phyloP scores from a whole-genome alignment of 2,113 vertebrate species.

The Lepisosteus oculatus region DNA sequence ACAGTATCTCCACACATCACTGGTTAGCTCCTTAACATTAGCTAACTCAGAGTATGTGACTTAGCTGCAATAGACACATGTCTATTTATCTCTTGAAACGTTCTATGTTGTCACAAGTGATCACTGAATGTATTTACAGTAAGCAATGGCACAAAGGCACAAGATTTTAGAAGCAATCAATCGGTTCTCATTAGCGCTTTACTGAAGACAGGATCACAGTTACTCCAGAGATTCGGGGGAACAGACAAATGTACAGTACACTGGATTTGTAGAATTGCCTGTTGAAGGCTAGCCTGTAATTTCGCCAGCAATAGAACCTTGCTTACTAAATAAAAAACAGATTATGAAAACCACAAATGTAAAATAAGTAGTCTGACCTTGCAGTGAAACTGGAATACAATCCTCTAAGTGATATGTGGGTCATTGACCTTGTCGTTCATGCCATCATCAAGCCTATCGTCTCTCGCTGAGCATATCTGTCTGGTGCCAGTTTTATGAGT shows the following conservation, averaged over 20 bases:
- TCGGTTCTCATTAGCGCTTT: no score
- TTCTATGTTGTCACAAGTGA: no score
- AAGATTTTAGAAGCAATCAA: no score
- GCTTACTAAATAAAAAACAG: slow-evolving; percentile 61
- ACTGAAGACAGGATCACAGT: no score
- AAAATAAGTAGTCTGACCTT: slow-evolving; percentile 75
- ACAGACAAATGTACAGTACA: slow-evolving; percentile 27
- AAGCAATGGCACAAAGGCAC: no score
- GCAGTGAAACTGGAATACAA: slow-evolving; percentile 71
- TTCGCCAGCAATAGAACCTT: neutral
- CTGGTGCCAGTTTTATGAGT: neutral
- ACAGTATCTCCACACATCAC: no score
- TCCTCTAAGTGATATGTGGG: slow-evolving; percentile 69
- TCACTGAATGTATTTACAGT: no score
- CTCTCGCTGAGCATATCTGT: neutral
- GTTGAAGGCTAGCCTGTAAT: slow-evolving; percentile 24
- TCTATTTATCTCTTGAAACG: no score
- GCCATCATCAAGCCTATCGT: slow-evolving; percentile 68
- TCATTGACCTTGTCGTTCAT: slow-evolving; percentile 73
- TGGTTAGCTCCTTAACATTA: no score
- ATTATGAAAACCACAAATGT: slow-evolving; percentile 71
- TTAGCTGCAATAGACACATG: no score
- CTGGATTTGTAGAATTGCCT: slow-evolving; percentile 26
- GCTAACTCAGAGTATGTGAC: no score
- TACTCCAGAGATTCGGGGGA: neutral